These are phyloP conservation scores for Cataglyphis cursor DNA, from an alignment of 2,888 invertebrate species.

Conservation along the genomic window DNA sequence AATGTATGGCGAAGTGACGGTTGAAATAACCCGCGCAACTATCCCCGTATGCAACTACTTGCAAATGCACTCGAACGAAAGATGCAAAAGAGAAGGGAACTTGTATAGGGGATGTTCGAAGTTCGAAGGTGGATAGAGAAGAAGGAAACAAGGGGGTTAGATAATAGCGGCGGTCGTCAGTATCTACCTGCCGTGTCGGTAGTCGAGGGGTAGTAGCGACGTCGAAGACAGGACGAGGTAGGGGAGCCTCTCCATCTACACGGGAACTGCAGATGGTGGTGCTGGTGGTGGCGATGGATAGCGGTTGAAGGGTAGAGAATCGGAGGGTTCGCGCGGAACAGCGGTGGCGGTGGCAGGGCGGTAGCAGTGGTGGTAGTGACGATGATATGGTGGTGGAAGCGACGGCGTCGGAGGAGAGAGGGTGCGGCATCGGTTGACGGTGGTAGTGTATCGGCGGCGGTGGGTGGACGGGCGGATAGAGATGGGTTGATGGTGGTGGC, in stretches of 20 bases:
- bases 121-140: slow-evolving; percentile 65
- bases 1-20: slow-evolving; percentile 59
- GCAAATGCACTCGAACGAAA: slow-evolving; percentile 25
- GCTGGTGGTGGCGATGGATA: slow-evolving; percentile 70
- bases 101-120: slow-evolving; percentile 58
- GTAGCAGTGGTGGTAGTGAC: not conserved
- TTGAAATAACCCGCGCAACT: slow-evolving; percentile 34
- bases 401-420: slow-evolving; percentile 70
- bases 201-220: slow-evolving; percentile 58
- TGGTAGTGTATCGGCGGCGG: slow-evolving; percentile 49
- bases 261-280: slow-evolving; percentile 54
- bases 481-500: slow-evolving; percentile 65
- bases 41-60: not conserved
- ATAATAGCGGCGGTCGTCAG: slow-evolving; percentile 73
- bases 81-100: slow-evolving; percentile 59
- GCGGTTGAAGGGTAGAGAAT: slow-evolving; percentile 74
- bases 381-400: slow-evolving; percentile 46
- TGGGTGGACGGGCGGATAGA: slow-evolving; percentile 11
- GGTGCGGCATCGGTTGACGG: slow-evolving; percentile 68
- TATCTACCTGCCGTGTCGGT: slow-evolving; percentile 78
- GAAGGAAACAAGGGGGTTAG: slow-evolving; percentile 53
- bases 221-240: slow-evolving; percentile 44
- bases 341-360: slow-evolving; percentile 66
- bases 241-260: slow-evolving; percentile 60
- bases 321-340: slow-evolving; percentile 61